Evolutionary conservation across 2,797 vertebrate genomes (phyloP).

Genomic region (Clarias fuscus): DNA sequence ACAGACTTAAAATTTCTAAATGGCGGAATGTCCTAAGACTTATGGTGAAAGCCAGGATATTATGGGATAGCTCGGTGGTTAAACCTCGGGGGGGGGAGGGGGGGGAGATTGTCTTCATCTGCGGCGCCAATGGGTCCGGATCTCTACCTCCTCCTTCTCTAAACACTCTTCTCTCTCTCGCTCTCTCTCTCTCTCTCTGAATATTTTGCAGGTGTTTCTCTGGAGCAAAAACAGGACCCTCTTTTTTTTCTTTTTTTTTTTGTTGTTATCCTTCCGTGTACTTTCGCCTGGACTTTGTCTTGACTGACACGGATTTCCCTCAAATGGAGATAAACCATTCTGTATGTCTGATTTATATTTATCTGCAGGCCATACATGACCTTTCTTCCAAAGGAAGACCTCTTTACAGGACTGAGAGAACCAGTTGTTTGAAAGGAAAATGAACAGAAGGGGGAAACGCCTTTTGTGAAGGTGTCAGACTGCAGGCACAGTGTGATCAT

Average conservation of each 20-base stretch:
- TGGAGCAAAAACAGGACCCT: constrained; percentile 63
- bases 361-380: constrained; percentile 61
- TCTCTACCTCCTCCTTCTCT: constrained; percentile 76
- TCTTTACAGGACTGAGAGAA: constrained; percentile 69
- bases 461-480: constrained; percentile 77
- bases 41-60: background rate
- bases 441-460: constrained; percentile 59
- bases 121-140: constrained; percentile 81
- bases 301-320: constrained; percentile 73
- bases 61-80: constrained; percentile 74
- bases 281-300: constrained; percentile 62
- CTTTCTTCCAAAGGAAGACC: constrained; percentile 83
- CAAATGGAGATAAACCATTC: constrained; percentile 54
- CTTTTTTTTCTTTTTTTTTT: constrained; percentile 45
- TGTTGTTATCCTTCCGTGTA: constrained; percentile 56
- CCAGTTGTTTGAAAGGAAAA: constrained; percentile 55
- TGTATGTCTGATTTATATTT: constrained; percentile 52
- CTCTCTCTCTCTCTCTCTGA: constrained; percentile 66
- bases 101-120: constrained; percentile 70
- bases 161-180: constrained; percentile 71
- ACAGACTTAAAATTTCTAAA: background rate
- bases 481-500: constrained; percentile 7
- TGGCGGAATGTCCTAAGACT: background rate
- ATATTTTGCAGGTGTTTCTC: constrained; percentile 85
- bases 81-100: constrained; percentile 4